Conservation (phyloP, 2,888 invertebrate species). For the Cosmia trapezina region DNA sequence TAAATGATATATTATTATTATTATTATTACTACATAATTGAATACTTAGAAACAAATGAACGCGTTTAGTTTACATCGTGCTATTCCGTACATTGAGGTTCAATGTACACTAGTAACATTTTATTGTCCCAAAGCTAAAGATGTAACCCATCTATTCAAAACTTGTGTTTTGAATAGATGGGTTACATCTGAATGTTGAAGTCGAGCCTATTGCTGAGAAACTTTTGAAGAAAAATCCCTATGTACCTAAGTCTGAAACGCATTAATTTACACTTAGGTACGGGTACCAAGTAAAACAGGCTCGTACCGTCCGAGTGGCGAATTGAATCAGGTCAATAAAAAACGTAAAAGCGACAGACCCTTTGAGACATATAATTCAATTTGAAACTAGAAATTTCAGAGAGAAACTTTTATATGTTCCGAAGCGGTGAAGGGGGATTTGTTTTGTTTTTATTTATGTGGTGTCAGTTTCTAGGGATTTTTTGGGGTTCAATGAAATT, state of each 20-base stretch:
- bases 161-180: too few relatives aligned
- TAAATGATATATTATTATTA: too few relatives aligned
- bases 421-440: conserved; percentile 3
- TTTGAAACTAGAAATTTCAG: conserved; percentile 62
- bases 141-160: too few relatives aligned
- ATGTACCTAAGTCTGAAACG: background rate
- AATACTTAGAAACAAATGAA: too few relatives aligned
- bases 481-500: background rate
- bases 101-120: too few relatives aligned
- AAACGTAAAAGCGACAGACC: conserved; percentile 64
- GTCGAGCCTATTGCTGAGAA: too few relatives aligned
- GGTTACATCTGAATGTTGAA: too few relatives aligned
- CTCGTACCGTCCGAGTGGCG: conserved; percentile 25
- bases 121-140: too few relatives aligned
- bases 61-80: too few relatives aligned
- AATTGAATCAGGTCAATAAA: conserved; percentile 65
- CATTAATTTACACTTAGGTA: conserved; percentile 8
- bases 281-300: background rate
- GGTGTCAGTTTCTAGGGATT: background rate
- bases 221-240: too few relatives aligned
- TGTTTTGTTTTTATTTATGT: conserved; percentile 29
- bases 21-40: too few relatives aligned
- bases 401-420: conserved; percentile 48
- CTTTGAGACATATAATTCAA: conserved; percentile 71
- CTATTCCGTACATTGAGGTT: too few relatives aligned